A percentile compares a stretch with the other conserved stretches of the same genome.
Evolutionary conservation across 1,140 invertebrate genomes (phyloP).

Genomic region (Daktulosphaira vitifoliae): DNA sequence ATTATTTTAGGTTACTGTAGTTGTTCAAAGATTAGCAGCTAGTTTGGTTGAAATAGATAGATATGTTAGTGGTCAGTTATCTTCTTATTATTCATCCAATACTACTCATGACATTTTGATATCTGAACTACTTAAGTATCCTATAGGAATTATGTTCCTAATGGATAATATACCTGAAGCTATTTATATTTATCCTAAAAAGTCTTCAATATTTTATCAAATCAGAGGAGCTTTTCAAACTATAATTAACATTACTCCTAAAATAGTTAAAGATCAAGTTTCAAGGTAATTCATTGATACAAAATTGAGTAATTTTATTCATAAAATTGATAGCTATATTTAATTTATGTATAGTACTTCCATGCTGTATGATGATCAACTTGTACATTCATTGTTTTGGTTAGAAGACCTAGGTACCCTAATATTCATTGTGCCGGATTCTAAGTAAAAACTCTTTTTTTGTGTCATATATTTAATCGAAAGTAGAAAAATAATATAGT

Average conservation of each 20-base stretch:
- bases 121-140: slow-evolving; percentile 9
- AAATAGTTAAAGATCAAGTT: slow-evolving; percentile 14
- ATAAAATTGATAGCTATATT: slow-evolving; percentile 1
- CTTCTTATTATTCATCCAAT: slow-evolving; percentile 8
- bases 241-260: slow-evolving; percentile 10
- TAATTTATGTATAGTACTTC: slow-evolving; percentile 14
- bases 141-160: not conserved
- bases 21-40: slow-evolving; percentile 19
- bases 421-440: slow-evolving; percentile 22
- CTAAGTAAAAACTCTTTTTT: slow-evolving; percentile 9
- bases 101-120: not conserved
- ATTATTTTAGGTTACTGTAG: not conserved
- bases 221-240: slow-evolving; percentile 31
- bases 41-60: slow-evolving; percentile 11
- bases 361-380: slow-evolving; percentile 23
- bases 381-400: slow-evolving; percentile 14
- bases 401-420: slow-evolving; percentile 3
- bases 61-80: slow-evolving; percentile 6
- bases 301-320: not conserved
- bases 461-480: too few species aligned
- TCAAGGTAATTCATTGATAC: not conserved
- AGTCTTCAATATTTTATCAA: slow-evolving; percentile 15
- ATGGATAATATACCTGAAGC: not conserved
- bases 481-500: too few species aligned
- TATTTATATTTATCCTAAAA: slow-evolving; percentile 6